Percentiles rank a stretch among this genome's conserved stretches.
Evolutionary conservation across 2,888 invertebrate genomes (phyloP).

Genomic region (Drosophila recens): DNA sequence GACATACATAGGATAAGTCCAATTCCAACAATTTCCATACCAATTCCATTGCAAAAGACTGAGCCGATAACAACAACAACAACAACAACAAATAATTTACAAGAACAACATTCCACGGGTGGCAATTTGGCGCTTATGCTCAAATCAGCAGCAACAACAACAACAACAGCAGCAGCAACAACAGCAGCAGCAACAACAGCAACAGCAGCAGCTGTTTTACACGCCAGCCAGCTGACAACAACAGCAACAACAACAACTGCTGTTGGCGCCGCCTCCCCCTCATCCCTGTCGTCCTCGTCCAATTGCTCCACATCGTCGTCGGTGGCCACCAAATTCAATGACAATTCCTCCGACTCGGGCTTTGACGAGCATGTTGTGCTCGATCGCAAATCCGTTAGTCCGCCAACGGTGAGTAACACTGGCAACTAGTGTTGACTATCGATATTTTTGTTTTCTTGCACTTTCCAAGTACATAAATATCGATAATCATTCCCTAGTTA

Average conservation of each 20-base stretch:
- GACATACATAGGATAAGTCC: slow-evolving; percentile 79
- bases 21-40: slow-evolving; percentile 84
- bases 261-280: slow-evolving; percentile 78
- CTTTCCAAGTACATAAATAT: no score
- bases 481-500: no score
- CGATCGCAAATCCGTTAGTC: slow-evolving; percentile 84
- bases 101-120: slow-evolving; percentile 70
- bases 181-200: slow-evolving; percentile 11
- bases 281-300: slow-evolving; percentile 74
- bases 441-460: no score
- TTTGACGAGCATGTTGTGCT: slow-evolving; percentile 87
- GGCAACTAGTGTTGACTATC: no score
- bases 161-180: not conserved
- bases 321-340: slow-evolving; percentile 86
- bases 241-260: slow-evolving; percentile 58
- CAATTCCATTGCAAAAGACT: slow-evolving; percentile 83
- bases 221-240: slow-evolving; percentile 3
- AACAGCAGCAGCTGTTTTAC: slow-evolving; percentile 1
- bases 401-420: slow-evolving; percentile 77
- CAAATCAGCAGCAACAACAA: slow-evolving; percentile 35
- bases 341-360: slow-evolving; percentile 90
- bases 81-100: slow-evolving; percentile 42
- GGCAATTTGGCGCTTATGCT: slow-evolving; percentile 46
- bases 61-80: slow-evolving; percentile 45
- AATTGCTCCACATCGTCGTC: slow-evolving; percentile 79